These are phyloP conservation scores for Orientallactaga bullata DNA, from an alignment of 2,113 vertebrate genomes.

Conservation along the genomic window DNA sequence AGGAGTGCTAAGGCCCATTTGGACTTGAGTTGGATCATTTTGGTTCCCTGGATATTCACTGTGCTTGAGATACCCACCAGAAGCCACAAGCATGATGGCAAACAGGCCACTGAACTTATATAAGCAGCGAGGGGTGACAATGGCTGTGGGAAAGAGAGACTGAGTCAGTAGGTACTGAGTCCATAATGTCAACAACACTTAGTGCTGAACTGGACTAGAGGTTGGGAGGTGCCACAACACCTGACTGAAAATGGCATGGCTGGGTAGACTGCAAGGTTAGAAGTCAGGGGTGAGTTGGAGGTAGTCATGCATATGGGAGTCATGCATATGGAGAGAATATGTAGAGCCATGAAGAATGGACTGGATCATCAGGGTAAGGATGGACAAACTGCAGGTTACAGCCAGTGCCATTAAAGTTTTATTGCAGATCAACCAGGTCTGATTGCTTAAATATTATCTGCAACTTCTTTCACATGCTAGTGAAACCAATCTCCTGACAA, in stretches of 20 bases:
- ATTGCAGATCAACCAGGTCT: not conserved
- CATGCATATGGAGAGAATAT: not conserved
- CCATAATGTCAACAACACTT: too few species aligned
- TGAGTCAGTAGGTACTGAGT: not conserved
- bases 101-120: not conserved
- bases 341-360: not conserved
- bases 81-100: not conserved
- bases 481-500: not conserved
- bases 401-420: too few species aligned
- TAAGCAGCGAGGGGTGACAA: not conserved
- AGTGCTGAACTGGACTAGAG: not conserved
- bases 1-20: not conserved
- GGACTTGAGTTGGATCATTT: not conserved
- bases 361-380: not conserved
- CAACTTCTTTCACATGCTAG: fast-evolving
- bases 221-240: too few species aligned
- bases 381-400: not conserved
- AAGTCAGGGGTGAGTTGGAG: not conserved
- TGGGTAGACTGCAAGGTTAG: too few species aligned
- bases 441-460: not conserved
- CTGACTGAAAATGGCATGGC: not conserved
- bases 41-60: not conserved
- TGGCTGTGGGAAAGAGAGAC: not conserved
- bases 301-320: not conserved
- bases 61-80: not conserved